A percentile compares a stretch with the other conserved stretches of the same genome.
phyloP scores from a whole-genome alignment of 2,888 invertebrate species.

The Dinocampus coccinellae region DNA sequence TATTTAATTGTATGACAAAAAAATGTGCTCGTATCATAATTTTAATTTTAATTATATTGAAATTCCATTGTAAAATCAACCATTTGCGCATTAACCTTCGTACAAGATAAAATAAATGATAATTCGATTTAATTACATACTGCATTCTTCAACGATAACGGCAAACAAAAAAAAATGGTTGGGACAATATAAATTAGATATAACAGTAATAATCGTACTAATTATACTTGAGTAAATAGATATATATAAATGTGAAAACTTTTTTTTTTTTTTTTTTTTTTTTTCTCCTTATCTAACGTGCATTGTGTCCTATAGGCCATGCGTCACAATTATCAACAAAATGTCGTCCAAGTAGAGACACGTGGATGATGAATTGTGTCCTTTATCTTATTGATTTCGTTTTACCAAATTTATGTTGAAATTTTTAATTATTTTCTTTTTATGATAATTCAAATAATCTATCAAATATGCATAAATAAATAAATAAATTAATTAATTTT shows the following conservation, averaged over 20 bases:
- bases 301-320: background rate
- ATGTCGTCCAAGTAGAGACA: slow-evolving; percentile 7
- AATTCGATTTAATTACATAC: background rate
- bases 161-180: no score
- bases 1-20: no score
- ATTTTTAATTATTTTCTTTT: background rate
- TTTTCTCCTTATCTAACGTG: background rate
- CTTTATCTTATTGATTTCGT: background rate
- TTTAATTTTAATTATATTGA: no score
- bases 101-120: no score
- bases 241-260: no score
- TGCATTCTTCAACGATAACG: background rate
- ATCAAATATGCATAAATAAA: background rate
- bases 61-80: background rate
- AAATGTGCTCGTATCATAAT: no score
- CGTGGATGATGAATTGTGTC: background rate
- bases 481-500: background rate
- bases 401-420: background rate
- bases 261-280: background rate
- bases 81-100: background rate
- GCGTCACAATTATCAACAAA: slow-evolving; percentile 7
- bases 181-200: no score
- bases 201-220: no score
- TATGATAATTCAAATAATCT: background rate
- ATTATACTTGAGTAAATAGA: no score